These are phyloP conservation scores for Carposina sasakii DNA, from an alignment of 1,140 invertebrate genomes.

Conservation along the genomic window DNA sequence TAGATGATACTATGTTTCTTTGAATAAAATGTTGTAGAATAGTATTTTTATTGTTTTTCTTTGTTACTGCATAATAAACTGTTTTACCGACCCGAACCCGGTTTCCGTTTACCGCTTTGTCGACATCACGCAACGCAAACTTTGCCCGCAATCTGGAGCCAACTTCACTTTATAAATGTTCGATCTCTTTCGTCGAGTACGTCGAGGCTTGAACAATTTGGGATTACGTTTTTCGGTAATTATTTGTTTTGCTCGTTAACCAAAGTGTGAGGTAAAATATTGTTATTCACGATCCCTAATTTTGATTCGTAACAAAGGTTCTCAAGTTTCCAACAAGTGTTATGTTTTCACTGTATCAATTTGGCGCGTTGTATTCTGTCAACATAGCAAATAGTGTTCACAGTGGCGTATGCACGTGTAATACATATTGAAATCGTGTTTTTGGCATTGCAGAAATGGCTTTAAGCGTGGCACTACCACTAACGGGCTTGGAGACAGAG, in stretches of 20 bases:
- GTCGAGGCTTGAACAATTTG: slow-evolving; percentile 66
- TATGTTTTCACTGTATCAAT: slow-evolving; percentile 27
- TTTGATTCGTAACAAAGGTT: slow-evolving; percentile 32
- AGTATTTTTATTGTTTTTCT: background rate
- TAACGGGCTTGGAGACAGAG: slow-evolving; percentile 64
- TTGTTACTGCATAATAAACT: slow-evolving; percentile 52
- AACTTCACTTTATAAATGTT: slow-evolving; percentile 69
- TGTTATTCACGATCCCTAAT: slow-evolving; percentile 23
- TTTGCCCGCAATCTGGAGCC: slow-evolving; percentile 40
- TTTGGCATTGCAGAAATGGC: slow-evolving; percentile 68
- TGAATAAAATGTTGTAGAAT: background rate
- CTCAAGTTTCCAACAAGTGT: background rate
- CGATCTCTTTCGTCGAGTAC: slow-evolving; percentile 66
- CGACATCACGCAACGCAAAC: slow-evolving; percentile 61
- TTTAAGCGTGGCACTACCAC: slow-evolving; percentile 69
- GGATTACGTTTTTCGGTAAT: slow-evolving; percentile 67
- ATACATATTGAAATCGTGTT: slow-evolving; percentile 47
- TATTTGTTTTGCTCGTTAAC: slow-evolving; percentile 55
- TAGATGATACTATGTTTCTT: no score
- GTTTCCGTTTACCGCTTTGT: slow-evolving; percentile 65
- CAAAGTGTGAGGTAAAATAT: slow-evolving; percentile 35
- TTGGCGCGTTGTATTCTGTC: slow-evolving; percentile 68
- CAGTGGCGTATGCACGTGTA: slow-evolving; percentile 63
- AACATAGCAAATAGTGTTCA: slow-evolving; percentile 55
- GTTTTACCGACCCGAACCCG: slow-evolving; percentile 52